Percentiles rank a stretch among this genome's conserved stretches.
Conservation (phyloP, 2,113 vertebrate species). For the Callorhinus ursinus region DNA sequence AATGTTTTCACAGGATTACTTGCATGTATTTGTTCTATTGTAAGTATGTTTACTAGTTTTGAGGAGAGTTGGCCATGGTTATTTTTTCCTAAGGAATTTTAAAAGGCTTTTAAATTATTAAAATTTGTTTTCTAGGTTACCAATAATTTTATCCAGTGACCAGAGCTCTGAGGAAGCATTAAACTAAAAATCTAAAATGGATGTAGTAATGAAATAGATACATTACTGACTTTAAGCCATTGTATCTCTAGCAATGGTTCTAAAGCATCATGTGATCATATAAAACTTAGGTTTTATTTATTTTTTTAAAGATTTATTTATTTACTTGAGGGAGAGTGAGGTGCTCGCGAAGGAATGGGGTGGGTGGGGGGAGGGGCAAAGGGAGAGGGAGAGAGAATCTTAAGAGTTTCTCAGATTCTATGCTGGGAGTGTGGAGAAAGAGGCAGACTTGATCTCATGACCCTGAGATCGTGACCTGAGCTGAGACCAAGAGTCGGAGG, state of each 20-base stretch:
- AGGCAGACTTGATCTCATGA: neutral
- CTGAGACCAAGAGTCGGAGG: neutral
- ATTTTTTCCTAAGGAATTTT: neutral
- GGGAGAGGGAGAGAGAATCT: neutral
- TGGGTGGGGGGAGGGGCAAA: neutral
- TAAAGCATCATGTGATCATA: neutral
- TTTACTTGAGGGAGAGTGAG: neutral
- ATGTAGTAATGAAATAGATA: neutral
- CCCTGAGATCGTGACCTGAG: neutral
- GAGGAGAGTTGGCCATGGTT: neutral
- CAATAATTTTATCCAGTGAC: neutral
- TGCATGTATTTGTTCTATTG: neutral
- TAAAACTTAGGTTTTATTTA: neutral
- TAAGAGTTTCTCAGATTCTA: neutral
- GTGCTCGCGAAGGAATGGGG: neutral
- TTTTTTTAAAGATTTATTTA: neutral
- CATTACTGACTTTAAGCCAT: neutral
- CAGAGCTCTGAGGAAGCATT: neutral
- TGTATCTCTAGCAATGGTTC: neutral
- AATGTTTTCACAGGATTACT: neutral
- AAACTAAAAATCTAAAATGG: neutral
- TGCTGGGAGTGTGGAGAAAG: neutral
- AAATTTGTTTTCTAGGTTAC: neutral
- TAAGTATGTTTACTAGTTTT: neutral
- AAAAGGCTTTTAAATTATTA: neutral